Conservation (phyloP, 2,113 vertebrate species). For the Melanocharis versteri region DNA sequence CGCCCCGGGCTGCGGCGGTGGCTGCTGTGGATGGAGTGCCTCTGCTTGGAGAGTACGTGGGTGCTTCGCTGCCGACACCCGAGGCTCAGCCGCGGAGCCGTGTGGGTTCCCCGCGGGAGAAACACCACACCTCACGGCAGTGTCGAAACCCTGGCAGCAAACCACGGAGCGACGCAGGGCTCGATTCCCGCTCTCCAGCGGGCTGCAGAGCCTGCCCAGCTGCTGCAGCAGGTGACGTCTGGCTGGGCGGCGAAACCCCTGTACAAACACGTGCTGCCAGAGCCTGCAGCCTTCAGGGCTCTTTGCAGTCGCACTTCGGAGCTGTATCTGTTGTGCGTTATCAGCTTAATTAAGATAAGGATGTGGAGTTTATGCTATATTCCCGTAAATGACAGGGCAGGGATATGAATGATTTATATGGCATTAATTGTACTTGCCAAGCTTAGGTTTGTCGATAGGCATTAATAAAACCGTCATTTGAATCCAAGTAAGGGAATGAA, state of each 20-base stretch:
- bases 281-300: not conserved
- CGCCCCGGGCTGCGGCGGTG: not conserved
- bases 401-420: conserved; percentile 2
- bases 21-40: not conserved
- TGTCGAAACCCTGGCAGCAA: not conserved
- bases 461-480: not conserved
- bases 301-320: not conserved
- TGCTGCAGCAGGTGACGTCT: not conserved
- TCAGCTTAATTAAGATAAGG: conserved; percentile 35
- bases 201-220: not conserved
- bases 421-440: not conserved
- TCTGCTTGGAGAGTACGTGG: not conserved
- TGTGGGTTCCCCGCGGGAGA: not conserved
- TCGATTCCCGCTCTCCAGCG: not conserved
- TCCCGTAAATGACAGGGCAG: not conserved
- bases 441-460: not conserved
- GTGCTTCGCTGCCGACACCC: not conserved
- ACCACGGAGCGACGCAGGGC: not conserved
- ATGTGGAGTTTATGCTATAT: not conserved
- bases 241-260: not conserved
- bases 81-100: not conserved
- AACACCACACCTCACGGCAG: not conserved
- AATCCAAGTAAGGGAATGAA: not conserved
- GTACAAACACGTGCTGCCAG: accelerated
- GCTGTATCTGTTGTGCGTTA: not conserved